A percentile compares a stretch with the other conserved stretches of the same genome.
Evolutionary conservation across 2,888 invertebrate genomes (phyloP).

Genomic region (Shargacucullia verbasci): DNA sequence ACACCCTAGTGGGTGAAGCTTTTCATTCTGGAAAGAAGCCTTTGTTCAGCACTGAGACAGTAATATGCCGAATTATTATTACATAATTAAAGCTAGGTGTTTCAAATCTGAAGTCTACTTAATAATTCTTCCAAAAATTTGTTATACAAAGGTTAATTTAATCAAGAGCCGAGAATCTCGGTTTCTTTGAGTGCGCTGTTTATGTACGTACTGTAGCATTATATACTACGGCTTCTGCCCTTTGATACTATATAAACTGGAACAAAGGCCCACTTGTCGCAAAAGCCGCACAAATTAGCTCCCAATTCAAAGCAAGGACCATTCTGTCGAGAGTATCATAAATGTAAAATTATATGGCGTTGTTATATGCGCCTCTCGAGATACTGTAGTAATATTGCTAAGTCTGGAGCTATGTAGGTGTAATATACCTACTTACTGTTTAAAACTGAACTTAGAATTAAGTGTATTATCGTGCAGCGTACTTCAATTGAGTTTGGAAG

Average conservation of each 20-base stretch:
- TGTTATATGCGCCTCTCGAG: slow-evolving; percentile 36
- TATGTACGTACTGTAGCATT: slow-evolving; percentile 19
- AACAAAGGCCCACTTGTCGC: slow-evolving; percentile 50
- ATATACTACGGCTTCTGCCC: slow-evolving; percentile 29
- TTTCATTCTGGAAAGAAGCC: no score
- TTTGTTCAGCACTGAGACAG: no score
- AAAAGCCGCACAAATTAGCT: slow-evolving; percentile 43
- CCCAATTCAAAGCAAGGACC: slow-evolving; percentile 48
- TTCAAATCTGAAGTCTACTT: slow-evolving; percentile 4
- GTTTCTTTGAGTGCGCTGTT: slow-evolving; percentile 21
- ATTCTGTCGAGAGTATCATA: slow-evolving; percentile 38
- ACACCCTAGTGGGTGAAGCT: no score
- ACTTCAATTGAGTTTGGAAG: slow-evolving; percentile 8
- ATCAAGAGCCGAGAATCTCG: slow-evolving; percentile 32
- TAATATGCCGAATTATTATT: no score
- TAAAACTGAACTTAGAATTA: slow-evolving; percentile 6
- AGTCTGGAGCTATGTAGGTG: slow-evolving; percentile 26
- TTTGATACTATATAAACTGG: slow-evolving; percentile 24
- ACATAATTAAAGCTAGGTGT: background rate
- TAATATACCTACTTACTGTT: background rate
- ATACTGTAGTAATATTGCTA: slow-evolving; percentile 22
- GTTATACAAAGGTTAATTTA: slow-evolving; percentile 36
- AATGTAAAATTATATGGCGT: slow-evolving; percentile 55
- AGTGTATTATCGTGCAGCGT: background rate
- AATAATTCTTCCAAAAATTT: slow-evolving; percentile 14